Conservation (phyloP, 2,113 vertebrate genomes). For the Nettapus auritus region DNA sequence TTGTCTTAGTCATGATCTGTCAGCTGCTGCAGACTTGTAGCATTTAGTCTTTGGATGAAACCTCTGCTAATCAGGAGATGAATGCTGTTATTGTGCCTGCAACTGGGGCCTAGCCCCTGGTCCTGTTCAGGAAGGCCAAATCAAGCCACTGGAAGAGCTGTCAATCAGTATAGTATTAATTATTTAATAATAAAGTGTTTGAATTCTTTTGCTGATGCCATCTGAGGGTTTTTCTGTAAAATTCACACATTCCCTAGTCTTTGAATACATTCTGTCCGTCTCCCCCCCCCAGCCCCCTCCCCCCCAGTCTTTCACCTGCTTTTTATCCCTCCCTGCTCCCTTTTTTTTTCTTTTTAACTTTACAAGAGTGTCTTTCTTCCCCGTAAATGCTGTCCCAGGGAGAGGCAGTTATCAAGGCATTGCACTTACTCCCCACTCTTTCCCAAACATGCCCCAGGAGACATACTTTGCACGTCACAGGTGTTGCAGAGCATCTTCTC, state of each 20-base stretch:
- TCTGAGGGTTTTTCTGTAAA: not conserved
- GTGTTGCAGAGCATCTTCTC: not conserved
- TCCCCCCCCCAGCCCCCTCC: too few species aligned
- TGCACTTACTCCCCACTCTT: not conserved
- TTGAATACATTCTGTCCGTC: not conserved
- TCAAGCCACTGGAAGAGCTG: not conserved
- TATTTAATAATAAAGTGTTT: slow-evolving; percentile 30
- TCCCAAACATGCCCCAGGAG: not conserved
- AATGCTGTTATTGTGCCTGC: not conserved
- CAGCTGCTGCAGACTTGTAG: not conserved
- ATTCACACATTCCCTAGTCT: not conserved
- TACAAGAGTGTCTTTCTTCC: not conserved
- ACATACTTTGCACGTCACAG: not conserved
- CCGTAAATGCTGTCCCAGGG: too few species aligned
- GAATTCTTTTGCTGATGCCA: not conserved
- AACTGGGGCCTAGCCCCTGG: not conserved
- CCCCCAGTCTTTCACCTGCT: not conserved
- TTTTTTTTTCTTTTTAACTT: not conserved
- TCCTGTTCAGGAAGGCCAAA: not conserved
- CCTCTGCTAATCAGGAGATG: not conserved
- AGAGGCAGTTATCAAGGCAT: too few species aligned
- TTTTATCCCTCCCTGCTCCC: not conserved
- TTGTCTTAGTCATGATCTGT: not conserved
- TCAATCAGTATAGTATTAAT: not conserved
- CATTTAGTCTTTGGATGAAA: not conserved